Conservation (phyloP, 2,888 invertebrate genomes). For the Dryocosmus kuriphilus region DNA sequence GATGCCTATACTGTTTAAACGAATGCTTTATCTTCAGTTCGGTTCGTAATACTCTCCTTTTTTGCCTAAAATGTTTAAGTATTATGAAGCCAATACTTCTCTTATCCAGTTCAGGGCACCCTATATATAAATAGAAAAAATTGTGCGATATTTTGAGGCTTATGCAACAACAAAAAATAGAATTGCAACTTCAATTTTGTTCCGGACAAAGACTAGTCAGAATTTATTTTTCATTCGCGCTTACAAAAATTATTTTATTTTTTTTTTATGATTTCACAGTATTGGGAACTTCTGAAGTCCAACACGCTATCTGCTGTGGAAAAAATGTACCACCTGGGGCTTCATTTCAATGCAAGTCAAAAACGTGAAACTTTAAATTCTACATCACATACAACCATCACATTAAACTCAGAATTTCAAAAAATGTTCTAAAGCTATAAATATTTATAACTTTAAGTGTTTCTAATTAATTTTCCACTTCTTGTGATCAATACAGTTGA, state of each 20-base stretch:
- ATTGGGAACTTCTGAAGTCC: not conserved
- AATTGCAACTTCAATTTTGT: not conserved
- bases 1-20: no score
- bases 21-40: no score
- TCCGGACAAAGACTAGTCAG: not conserved
- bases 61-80: no score
- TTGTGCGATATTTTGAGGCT: not conserved
- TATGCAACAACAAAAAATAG: not conserved
- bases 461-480: no score
- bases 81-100: no score
- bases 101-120: no score
- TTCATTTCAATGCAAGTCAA: not conserved
- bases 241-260: not conserved
- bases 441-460: no score
- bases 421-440: no score
- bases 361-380: not conserved
- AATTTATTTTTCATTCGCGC: not conserved
- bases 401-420: no score
- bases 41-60: no score
- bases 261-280: not conserved
- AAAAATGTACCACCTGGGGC: not conserved
- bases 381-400: not conserved
- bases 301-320: not conserved
- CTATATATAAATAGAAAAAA: not conserved
- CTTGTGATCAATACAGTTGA: no score